Evolutionary conservation across 2,888 invertebrate genomes (phyloP).

Genomic region (Onchidella celtica): DNA sequence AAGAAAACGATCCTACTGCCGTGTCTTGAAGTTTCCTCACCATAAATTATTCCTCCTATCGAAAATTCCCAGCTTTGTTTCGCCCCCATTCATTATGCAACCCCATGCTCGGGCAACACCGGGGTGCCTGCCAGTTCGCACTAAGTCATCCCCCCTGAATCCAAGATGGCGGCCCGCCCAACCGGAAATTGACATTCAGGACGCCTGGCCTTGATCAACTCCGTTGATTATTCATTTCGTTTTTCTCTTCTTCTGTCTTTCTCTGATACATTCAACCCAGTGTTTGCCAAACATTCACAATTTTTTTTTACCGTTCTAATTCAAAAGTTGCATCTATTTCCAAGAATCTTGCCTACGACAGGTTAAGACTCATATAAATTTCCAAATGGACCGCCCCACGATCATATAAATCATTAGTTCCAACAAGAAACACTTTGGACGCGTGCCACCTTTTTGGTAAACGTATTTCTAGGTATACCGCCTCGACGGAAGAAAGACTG

Average conservation of each 20-base stretch:
- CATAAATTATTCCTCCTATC: slow-evolving; percentile 32
- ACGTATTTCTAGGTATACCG: too few species aligned
- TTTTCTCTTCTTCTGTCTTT: not conserved
- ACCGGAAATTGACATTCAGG: slow-evolving; percentile 50
- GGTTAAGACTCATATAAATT: too few species aligned
- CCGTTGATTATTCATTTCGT: slow-evolving; percentile 34
- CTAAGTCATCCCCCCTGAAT: slow-evolving; percentile 33
- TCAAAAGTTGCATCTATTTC: too few species aligned
- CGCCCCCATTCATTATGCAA: slow-evolving; percentile 42
- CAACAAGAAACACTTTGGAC: too few species aligned
- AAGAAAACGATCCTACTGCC: not conserved
- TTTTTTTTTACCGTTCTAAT: too few species aligned
- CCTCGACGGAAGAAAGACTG: too few species aligned
- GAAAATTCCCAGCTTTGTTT: slow-evolving; percentile 34
- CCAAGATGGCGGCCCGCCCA: slow-evolving; percentile 43
- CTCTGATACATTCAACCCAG: too few species aligned
- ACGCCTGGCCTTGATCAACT: slow-evolving; percentile 32
- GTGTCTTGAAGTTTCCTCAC: not conserved
- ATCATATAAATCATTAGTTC: too few species aligned
- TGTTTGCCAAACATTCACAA: too few species aligned
- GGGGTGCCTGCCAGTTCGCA: slow-evolving; percentile 33
- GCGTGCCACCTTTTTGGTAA: too few species aligned
- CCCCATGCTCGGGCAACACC: slow-evolving; percentile 39
- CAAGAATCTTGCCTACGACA: too few species aligned
- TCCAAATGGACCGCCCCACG: too few species aligned